Conservation (phyloP, 2,113 vertebrate genomes). For the Puntigrus tetrazona region DNA sequence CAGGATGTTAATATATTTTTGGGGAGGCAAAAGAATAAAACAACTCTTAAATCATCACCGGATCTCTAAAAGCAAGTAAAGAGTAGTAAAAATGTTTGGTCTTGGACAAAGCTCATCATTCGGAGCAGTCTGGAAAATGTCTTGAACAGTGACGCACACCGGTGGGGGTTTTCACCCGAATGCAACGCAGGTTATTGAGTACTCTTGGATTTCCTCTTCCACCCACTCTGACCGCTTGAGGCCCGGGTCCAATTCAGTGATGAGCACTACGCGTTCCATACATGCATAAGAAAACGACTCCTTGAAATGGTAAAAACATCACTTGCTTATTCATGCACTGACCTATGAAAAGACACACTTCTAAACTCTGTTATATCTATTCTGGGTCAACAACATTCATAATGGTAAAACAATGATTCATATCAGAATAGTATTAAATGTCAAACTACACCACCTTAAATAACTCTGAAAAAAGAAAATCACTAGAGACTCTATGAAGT, state of each 20-base stretch:
- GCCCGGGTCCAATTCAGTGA: slow-evolving; percentile 15
- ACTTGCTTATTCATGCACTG: slow-evolving; percentile 31
- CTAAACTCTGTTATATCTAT: slow-evolving; percentile 6
- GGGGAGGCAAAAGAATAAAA: not conserved
- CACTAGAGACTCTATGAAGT: not conserved
- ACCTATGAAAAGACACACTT: slow-evolving; percentile 23
- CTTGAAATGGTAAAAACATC: slow-evolving; percentile 15
- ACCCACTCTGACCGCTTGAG: slow-evolving; percentile 14
- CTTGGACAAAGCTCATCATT: not conserved
- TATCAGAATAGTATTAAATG: slow-evolving; percentile 43
- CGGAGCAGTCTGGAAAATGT: not conserved
- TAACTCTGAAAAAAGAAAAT: not conserved
- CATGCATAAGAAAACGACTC: not conserved
- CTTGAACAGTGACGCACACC: not conserved
- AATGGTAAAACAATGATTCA: slow-evolving; percentile 52
- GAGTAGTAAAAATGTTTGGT: not conserved
- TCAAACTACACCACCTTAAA: slow-evolving; percentile 39
- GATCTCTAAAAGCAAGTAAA: not conserved
- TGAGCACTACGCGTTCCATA: not conserved
- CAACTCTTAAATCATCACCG: not conserved
- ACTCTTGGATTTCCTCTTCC: slow-evolving; percentile 38
- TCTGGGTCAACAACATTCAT: slow-evolving; percentile 56
- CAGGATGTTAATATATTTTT: not conserved
- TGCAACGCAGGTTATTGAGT: slow-evolving; percentile 4
- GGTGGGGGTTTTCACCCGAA: slow-evolving; percentile 28